These are phyloP conservation scores for Drosophila triauraria DNA, from an alignment of 1,140 invertebrate species.

Conservation along the genomic window DNA sequence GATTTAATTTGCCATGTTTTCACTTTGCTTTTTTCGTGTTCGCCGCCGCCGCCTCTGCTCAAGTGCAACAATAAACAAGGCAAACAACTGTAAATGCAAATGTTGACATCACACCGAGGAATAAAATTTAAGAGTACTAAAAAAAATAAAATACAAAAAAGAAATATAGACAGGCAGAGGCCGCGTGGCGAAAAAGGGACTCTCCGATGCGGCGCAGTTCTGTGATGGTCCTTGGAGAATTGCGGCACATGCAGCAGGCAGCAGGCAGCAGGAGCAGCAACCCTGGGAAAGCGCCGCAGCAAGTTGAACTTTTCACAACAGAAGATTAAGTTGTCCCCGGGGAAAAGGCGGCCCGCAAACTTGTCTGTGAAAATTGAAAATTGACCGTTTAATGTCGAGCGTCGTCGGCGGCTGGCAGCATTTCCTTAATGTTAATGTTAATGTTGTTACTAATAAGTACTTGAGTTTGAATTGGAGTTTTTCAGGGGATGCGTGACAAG, in stretches of 20 bases:
- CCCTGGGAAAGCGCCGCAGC: constrained; percentile 63
- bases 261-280: constrained; percentile 15
- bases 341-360: constrained; percentile 45
- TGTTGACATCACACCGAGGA: constrained; percentile 77
- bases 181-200: constrained; percentile 67
- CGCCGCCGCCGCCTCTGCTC: constrained; percentile 31
- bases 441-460: constrained; percentile 70
- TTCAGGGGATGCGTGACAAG: constrained; percentile 57
- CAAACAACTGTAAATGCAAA: constrained; percentile 79
- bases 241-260: constrained; percentile 64
- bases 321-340: constrained; percentile 82
- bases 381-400: constrained; percentile 81
- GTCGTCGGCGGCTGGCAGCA: constrained; percentile 44
- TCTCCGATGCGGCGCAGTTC: constrained; percentile 37
- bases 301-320: constrained; percentile 75
- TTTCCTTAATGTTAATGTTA: constrained; percentile 37
- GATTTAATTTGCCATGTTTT: constrained; percentile 84
- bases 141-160: background rate
- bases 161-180: constrained; percentile 3
- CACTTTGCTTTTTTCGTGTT: constrained; percentile 33
- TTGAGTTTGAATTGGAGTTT: constrained; percentile 50
- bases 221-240: constrained; percentile 73
- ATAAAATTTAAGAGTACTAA: constrained; percentile 21
- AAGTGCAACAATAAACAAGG: constrained; percentile 73
- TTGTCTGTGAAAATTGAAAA: constrained; percentile 84